Evolutionary conservation across 2,888 invertebrate genomes (phyloP), one percentile per base, ranked within the genome.

Genomic region (Gnatocerus cornutus): DNA sequence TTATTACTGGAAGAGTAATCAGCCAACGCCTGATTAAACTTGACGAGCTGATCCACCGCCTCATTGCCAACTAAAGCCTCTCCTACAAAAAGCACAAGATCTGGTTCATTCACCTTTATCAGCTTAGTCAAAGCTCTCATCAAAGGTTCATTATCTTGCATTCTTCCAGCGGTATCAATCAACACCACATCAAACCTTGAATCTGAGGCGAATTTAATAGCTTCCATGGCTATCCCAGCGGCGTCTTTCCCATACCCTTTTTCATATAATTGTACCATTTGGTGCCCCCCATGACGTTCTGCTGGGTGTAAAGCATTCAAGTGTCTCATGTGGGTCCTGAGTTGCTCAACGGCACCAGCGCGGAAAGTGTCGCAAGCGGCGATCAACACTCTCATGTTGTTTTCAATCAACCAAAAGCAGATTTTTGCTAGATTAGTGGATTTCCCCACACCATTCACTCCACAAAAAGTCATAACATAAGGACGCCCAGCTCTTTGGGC

Each of bases 61-160:
- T 99, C 99, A 85, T 99, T 99, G 27, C 99, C 99, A 0, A 99
- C 99, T n/a, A 99, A 87, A 0, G 99, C 99, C 84, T 99, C 99
- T 0, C 99, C 99, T 7, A 99, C 99, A 85, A 99, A 99, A n/a
- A 99, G 87, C 1, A 99, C 98, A 82, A 98, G 88, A 86, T 99
- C 99, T 0, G 99, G 99, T 80, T 96, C 93, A 85, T 99, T 99
- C 45, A 99, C 95, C 85, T 94, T 96, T 80, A 99, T 99, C 74
- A 99, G 88, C 88, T 99, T 99, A 3, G 99, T 94, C 56, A 99
- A 87, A 0, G 99, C 97, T 72, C 98, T 89, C 99, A 99, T 99
- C 41, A 99, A 87, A 0, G 99, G 99, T 83, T 99, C 99, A 84
- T 99, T 99, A 87, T 99, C 99, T 86, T 99, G 99, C 99, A 99